Percentiles rank a stretch among this genome's conserved stretches.
These are phyloP conservation scores for Embiotoca jacksoni DNA, from an alignment of 2,113 vertebrate genomes.

Conservation along the genomic window DNA sequence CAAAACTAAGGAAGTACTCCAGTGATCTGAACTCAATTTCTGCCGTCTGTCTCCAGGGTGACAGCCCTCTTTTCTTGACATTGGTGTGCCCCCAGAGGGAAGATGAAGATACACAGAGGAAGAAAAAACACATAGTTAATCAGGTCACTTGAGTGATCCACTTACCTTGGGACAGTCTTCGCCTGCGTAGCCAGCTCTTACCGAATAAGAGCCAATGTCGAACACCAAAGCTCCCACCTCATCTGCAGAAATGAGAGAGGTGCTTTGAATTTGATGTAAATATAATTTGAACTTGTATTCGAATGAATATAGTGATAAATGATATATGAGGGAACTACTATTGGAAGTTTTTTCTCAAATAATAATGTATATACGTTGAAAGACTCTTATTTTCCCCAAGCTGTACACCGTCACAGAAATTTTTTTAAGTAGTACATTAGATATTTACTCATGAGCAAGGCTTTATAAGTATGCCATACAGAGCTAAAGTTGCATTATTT, in stretches of 20 bases:
- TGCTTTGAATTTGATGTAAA: not conserved
- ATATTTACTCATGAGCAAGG: not conserved
- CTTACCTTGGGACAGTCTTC: slow-evolving; percentile 98
- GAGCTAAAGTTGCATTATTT: not conserved
- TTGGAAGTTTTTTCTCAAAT: no score
- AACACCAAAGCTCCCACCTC: slow-evolving; percentile 98
- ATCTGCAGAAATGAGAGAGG: slow-evolving; percentile 84
- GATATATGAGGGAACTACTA: no score
- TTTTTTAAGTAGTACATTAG: no score
- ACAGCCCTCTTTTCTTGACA: slow-evolving; percentile 67
- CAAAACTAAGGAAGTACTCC: slow-evolving; percentile 32
- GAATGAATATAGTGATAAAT: not conserved
- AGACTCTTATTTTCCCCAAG: no score
- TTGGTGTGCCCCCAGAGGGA: slow-evolving; percentile 23
- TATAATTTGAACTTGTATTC: not conserved
- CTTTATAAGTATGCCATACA: not conserved
- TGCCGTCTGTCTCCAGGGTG: slow-evolving; percentile 57
- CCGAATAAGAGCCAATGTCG: slow-evolving; percentile 97
- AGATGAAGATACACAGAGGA: slow-evolving; percentile 41
- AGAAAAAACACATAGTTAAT: slow-evolving; percentile 63
- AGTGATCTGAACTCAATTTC: slow-evolving; percentile 61
- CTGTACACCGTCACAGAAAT: no score
- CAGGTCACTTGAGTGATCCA: slow-evolving; percentile 46
- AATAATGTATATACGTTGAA: no score
- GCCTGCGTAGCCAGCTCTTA: slow-evolving; percentile 97